Base-by-base conservation (phyloP, 2,888 invertebrate species). In the Drosophila subquinaria region DNA sequence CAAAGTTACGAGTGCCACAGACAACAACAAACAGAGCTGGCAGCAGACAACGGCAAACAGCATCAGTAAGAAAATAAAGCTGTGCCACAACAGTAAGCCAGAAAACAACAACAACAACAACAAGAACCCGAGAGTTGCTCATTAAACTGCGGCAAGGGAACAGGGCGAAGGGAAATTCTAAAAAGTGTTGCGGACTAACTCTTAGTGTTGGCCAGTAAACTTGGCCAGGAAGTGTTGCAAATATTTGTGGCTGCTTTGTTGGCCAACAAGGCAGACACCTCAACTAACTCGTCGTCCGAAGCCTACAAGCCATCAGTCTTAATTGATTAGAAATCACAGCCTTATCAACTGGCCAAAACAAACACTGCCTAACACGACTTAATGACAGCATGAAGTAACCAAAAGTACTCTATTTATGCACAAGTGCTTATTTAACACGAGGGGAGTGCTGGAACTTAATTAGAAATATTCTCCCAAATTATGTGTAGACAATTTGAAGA, bases 1-100 rank as follows among this genome's bases (percentile, higher is more conserved):
- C 83, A 86, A 84, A 90, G 81, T 91, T 91, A 88, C 88, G 90
- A 86, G 85, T 84, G 73, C 77, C 72, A 66, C 79, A 88, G 79
- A 83, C 87, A 88, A 67, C 66, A 53, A 43, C 8, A 38, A 60
- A n/a, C 38, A 51, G 9, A 35, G 36, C 30, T 42, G 52, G 23
- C 15, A 67, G 30, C 40, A 68, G 43, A 15, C 38, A 51, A 33
- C 40, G n/a, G 51, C 47, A 48, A 60, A 60, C 66, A 67, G 47
- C 61, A 65, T 36, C 77, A 56, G 43, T 60, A 65, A 63, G 62
- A 62, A 72, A 73, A 77, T 81, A 77, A 79, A 77, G 78, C 77
- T 69, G 53, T 77, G 66, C 69, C 69, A 73, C 81, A 81, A 81
- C 78, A 81, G 77, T 81, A 81, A 72, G 50, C 63, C 72, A 76